Base-by-base conservation (phyloP, 2,797 vertebrate genomes). In the Esox lucius region DNA sequence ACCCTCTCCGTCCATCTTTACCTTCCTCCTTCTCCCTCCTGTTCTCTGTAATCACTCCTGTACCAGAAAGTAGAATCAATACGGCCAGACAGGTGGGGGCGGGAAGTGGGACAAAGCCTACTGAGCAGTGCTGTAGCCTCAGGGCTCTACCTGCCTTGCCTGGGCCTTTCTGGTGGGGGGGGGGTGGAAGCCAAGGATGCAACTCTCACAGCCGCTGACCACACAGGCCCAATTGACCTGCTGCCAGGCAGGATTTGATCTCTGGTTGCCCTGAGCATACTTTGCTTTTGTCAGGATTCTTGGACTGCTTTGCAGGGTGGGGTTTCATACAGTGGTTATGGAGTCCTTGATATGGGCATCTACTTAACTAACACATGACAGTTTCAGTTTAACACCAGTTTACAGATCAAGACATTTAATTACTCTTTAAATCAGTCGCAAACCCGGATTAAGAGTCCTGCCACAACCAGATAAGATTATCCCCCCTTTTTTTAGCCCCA, bases 41-140 rank as follows among this genome's bases (percentile, higher is more conserved):
- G 83, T 76, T 71, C 76, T 76, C 49, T 78, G 81, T 82, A 68
- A 84, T 85, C 76, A 68, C 78, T 13, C 64, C 80, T 80, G 84
- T 80, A 85, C 79, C 12, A 78, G 83, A 78, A 79, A 87, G 83
- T 74, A 64, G 75, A 84, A 91, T 91, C 90, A 71, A 90, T 91
- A 89, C 69, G 59, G 74, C 62, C 79, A 87, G 81, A 86, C 86
- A 76, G 85, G 82, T 64, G 75, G 79, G n/a, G 49, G 19, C 8
- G 33, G 68, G 48, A 2, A 33, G 66, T 75, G 79, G 83, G 81
- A 82, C 13, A 26, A 80, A 79, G 79, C 77, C 77, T 1, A 77
- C 77, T 78, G 78, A 78, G n/a, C 85, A 86, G 19, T 1, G 39
- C 39, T 13, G 42, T 46, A 46, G 42, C 42, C 42, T 13, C 86